These are phyloP conservation scores for Tupaia tana DNA, from an alignment of 2,113 vertebrate genomes.

Conservation along the genomic window DNA sequence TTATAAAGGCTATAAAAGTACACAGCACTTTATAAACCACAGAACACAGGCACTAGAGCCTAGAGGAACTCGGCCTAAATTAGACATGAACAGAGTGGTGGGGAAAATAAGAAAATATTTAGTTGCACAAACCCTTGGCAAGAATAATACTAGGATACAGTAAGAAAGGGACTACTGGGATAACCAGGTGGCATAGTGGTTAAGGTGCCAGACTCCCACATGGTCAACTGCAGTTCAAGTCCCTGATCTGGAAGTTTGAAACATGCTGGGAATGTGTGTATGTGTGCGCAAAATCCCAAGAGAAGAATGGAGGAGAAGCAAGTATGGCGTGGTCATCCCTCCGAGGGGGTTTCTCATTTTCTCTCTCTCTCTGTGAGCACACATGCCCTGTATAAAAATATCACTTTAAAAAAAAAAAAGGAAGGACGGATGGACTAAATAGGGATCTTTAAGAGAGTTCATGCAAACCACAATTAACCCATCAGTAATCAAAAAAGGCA, in stretches of 20 bases:
- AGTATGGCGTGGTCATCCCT: no score
- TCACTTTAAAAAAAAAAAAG: no score
- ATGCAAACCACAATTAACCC: conserved; percentile 40
- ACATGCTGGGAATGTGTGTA: no score
- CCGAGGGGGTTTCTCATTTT: no score
- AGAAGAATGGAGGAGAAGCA: no score
- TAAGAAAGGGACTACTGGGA: background rate
- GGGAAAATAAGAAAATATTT: conserved; percentile 62
- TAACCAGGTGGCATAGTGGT: no score
- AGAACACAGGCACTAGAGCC: conserved; percentile 67
- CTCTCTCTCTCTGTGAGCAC: no score
- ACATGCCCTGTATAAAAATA: no score
- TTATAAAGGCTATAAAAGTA: conserved; percentile 76
- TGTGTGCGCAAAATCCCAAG: no score
- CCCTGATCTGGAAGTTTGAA: no score
- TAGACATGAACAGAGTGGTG: conserved; percentile 65
- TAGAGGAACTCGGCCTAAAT: conserved; percentile 69
- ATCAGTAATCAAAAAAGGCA: conserved; percentile 32
- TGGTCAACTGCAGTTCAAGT: no score
- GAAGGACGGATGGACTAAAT: background rate
- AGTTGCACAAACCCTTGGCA: conserved; percentile 62
- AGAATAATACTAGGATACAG: conserved; percentile 43
- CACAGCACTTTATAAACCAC: conserved; percentile 75
- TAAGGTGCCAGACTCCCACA: no score
- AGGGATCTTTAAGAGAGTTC: background rate